Percentiles rank a stretch among this genome's conserved stretches.
These are phyloP conservation scores for Mesoclemmys tuberculata DNA, from an alignment of 2,113 vertebrate species.

Conservation along the genomic window DNA sequence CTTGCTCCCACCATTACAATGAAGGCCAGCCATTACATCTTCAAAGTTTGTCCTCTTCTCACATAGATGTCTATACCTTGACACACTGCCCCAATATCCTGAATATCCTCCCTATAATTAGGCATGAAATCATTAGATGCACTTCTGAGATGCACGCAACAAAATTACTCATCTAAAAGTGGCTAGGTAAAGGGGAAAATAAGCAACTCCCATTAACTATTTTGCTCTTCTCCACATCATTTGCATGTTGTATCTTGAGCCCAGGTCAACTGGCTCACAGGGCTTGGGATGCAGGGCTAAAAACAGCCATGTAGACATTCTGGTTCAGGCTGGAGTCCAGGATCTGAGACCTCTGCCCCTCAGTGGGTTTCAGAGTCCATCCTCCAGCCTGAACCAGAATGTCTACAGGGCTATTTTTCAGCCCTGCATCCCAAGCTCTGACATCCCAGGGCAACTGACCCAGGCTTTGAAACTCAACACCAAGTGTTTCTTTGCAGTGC, in stretches of 20 bases:
- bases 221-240: neutral
- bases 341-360: neutral
- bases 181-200: neutral
- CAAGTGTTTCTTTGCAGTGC: too few species aligned
- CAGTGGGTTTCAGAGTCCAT: neutral
- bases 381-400: neutral
- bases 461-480: neutral
- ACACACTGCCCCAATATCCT: neutral
- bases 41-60: neutral
- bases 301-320: too few species aligned
- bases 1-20: neutral
- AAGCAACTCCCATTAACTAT: neutral
- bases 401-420: too few species aligned
- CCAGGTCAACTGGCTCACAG: too few species aligned
- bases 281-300: too few species aligned
- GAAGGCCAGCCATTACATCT: accelerated
- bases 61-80: accelerated
- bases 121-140: neutral
- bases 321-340: neutral
- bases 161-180: accelerated
- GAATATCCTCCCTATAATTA: neutral
- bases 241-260: neutral
- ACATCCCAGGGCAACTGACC: neutral
- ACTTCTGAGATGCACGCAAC: neutral
- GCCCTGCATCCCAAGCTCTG: neutral